These are phyloP conservation scores for Beaufortia kweichowensis DNA, from an alignment of 2,113 vertebrate genomes.

Conservation along the genomic window DNA sequence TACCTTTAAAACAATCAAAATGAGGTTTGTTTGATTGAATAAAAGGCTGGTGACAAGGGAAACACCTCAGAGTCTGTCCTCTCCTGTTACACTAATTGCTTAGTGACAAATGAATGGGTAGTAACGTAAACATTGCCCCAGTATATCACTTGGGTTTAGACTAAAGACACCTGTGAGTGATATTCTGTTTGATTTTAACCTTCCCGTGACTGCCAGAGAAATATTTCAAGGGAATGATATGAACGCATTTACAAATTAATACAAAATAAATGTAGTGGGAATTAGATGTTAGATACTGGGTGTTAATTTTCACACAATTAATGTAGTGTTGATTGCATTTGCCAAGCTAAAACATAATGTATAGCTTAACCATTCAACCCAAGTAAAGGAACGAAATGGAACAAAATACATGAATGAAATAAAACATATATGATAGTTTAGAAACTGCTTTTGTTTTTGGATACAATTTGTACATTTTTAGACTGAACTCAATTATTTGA, in stretches of 20 bases:
- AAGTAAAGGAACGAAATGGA: background rate
- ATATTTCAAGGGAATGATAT: background rate
- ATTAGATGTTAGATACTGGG: background rate
- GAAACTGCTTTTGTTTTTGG: no score
- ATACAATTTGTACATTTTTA: no score
- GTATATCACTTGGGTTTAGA: constrained; percentile 26
- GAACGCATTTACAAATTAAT: background rate
- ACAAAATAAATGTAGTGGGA: background rate
- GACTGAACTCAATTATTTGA: no score
- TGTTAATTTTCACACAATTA: background rate
- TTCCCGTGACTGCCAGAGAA: background rate
- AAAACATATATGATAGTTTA: no score
- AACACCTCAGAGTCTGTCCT: background rate
- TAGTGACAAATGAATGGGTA: constrained; percentile 5
- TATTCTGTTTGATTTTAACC: background rate
- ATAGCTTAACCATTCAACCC: background rate
- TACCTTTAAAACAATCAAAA: background rate
- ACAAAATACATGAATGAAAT: background rate
- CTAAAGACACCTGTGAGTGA: background rate
- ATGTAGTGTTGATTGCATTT: background rate
- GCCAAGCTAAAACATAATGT: background rate
- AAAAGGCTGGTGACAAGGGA: background rate
- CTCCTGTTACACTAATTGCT: constrained; percentile 1
- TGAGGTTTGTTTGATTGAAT: constrained; percentile 14
- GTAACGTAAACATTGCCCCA: constrained; percentile 25